These are phyloP conservation scores for Plecturocebus donacophilus DNA, from an alignment of 2,113 vertebrate genomes.

Conservation along the genomic window DNA sequence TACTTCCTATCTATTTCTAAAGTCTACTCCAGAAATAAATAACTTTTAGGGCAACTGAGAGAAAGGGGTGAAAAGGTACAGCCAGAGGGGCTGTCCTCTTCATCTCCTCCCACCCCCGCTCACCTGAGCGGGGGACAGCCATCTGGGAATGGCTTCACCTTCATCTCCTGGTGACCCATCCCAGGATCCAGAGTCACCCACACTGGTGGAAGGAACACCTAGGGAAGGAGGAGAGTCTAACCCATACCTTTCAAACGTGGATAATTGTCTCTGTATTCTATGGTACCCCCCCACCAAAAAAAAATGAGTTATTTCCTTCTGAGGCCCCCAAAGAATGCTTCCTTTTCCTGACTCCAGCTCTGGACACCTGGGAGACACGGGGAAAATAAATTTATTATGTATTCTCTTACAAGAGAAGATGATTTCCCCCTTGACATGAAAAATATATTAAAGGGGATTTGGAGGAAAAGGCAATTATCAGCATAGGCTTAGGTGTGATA, in stretches of 20 bases:
- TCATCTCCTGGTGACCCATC: neutral
- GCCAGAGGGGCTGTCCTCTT: neutral
- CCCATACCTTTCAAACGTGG: neutral
- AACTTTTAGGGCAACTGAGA: neutral
- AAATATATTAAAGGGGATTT: neutral
- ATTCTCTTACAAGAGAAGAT: neutral
- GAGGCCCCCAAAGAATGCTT: neutral
- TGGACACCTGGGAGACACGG: neutral
- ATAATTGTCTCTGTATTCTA: neutral
- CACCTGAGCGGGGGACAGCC: neutral
- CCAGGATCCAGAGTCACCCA: neutral
- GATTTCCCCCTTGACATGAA: neutral
- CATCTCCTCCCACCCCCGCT: neutral
- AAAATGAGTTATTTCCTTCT: neutral
- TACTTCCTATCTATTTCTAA: neutral
- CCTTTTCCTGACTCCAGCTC: neutral
- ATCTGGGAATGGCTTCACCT: fast-evolving
- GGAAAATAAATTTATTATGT: neutral
- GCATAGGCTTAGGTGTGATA: neutral
- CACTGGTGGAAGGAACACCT: neutral
- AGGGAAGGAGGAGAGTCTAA: too few species aligned
- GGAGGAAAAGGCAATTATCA: neutral
- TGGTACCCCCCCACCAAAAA: neutral
- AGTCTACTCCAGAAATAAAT: neutral
- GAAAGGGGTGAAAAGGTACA: neutral